Base-by-base conservation (phyloP, 2,888 invertebrate species). In the Ichneumon xanthorius region DNA sequence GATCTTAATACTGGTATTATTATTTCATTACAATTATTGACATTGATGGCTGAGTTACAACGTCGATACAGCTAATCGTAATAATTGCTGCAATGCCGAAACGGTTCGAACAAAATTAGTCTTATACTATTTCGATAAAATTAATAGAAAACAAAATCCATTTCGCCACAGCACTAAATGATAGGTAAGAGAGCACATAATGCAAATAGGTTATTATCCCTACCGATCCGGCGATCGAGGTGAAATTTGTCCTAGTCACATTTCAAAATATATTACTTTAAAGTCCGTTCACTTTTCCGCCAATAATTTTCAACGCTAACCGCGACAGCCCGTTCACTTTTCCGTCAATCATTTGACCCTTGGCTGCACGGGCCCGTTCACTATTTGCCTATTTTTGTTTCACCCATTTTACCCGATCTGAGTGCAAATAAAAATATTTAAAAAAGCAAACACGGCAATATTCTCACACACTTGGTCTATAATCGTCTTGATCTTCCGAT, bases 321-420 rank as follows among this genome's bases (percentile, higher is more conserved):
- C 26, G 58, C 58, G 26, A 58, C 22, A 11, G 11, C 11, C 58
- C 58, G 19, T 58, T 58, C 58, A 58, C 58, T 58, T 58, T 58
- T 26, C 58, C 11, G 26, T 26, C 58, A 58, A 58, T 58, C 4
- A 55, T 11, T 14, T 40, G 37, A 19, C 55, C 72, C 26, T 37
- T 55, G 53, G 19, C 22, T 16, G 40, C 6, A 3, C 9, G 48
- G 2, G 22, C 19, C 40, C 55, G 33, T 72, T 72, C 55, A 72
- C 72, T 58, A 55, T 19, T 37, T 9, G 40, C 11, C 22, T 22
- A 55, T 55, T 55, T 71, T 71, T 53, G 5, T 68, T 26, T 68
- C 68, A 14, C 30, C 1, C 30, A 16, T 2, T 11, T 53, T 33
- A 33, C 53, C 16, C 11, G 19, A 33, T 33, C 9, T 1, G 22